Base-by-base conservation (phyloP, 2,888 invertebrate genomes). In the Dolichomitus sp. region DNA sequence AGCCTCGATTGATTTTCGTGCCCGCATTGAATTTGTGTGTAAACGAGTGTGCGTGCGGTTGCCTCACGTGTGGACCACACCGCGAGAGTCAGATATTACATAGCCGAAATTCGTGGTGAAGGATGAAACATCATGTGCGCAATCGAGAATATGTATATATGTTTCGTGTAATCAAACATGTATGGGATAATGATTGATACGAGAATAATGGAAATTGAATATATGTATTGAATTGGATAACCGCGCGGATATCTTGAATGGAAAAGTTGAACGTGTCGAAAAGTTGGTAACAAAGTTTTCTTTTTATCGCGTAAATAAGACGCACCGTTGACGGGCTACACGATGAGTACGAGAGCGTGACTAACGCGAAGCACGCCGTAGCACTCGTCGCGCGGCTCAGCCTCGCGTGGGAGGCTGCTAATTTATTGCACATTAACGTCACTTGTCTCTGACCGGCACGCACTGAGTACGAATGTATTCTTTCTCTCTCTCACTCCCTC, bases 361-460 rank as follows among this genome's bases (percentile, higher is more conserved):
- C 83, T 73, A 82, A 83, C 73, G 68, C 81, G 80, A 78, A 79
- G 73, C 82, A 83, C 80, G 83, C 50, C 80, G 78, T 68, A 80
- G 66, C 66, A 50, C 76, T 40, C 52, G 63, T 65, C 50, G 59
- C 59, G 42, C 27, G 48, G 19, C 59, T 59, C 42, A 27, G 54
- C 48, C 65, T 73, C 88, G 90, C 85, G 91, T 92, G 89, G 92
- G 91, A 89, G 92, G 89, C 88, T 87, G 89, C 90, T 92, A 92
- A 93, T 93, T 92, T 92, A 93, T 92, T 89, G 91, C 91, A 87
- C 89, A 92, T 93, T 92, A 92, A 92, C 92, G 92, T 92, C 92
- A 92, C 92, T 93, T 90, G 90, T 89, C 88, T 89, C 89, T 88
- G 90, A 87, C 89, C 89, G 87, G 89, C 77, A 83, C 87, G 86